A percentile compares a stretch with the other conserved stretches of the same genome.
phyloP scores from a whole-genome alignment of 2,797 vertebrate genomes.

The Pseudochirops cupreus region DNA sequence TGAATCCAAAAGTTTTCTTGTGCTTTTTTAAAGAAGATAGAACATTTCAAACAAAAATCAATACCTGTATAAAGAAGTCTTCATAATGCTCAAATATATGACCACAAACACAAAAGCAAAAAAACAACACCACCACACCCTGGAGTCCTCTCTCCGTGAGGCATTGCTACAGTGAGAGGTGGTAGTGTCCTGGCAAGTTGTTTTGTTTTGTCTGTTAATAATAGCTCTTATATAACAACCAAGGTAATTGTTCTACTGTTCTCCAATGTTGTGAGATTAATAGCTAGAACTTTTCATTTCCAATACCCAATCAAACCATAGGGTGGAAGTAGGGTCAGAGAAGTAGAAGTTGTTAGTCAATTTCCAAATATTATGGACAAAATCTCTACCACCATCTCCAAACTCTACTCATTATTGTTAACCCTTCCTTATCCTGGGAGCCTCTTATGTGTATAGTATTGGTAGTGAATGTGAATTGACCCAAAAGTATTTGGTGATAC shows the following conservation, averaged over 20 bases:
- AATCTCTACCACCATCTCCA: constrained; percentile 29
- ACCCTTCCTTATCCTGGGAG: constrained; percentile 67
- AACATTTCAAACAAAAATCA: not conserved
- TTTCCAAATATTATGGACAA: constrained; percentile 55
- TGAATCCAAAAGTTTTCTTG: not conserved
- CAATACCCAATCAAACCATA: constrained; percentile 22
- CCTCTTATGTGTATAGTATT: constrained; percentile 72
- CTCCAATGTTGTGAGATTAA: constrained; percentile 5
- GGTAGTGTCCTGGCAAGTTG: not conserved
- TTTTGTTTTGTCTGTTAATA: not conserved
- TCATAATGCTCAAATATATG: not conserved
- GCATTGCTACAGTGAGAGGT: not conserved
- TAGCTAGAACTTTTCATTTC: constrained; percentile 7
- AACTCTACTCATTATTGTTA: constrained; percentile 75
- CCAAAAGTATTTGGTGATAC: not conserved
- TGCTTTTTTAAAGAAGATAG: not conserved
- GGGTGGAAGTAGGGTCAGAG: not conserved
- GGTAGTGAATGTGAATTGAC: constrained; percentile 79
- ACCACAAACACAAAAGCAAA: not conserved
- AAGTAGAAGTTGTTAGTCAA: constrained; percentile 39
- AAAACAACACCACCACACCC: not conserved
- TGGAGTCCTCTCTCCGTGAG: not conserved
- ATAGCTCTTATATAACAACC: constrained; percentile 29
- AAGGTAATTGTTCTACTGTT: constrained; percentile 33
- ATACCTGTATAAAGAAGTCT: not conserved